phyloP scores from a whole-genome alignment of 2,888 invertebrate genomes.

The Meta bourneti region DNA sequence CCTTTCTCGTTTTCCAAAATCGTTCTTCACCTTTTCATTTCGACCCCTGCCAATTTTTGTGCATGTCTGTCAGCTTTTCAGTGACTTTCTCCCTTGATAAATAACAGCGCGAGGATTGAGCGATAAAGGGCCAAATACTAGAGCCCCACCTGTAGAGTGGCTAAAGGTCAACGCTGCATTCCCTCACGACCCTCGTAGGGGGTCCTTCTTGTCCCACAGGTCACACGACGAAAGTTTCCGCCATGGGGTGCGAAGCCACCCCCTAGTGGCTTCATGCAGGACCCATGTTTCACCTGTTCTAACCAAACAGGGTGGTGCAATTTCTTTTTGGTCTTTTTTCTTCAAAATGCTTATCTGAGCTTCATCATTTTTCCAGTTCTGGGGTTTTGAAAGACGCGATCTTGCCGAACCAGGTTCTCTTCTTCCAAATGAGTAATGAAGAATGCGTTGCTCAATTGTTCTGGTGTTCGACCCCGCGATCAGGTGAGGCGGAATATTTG shows the following conservation, averaged over 20 bases:
- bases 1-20: too few relatives aligned
- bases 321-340: conserved; percentile 17
- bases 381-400: conserved; percentile 15
- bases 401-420: neutral
- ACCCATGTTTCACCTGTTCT: conserved; percentile 44
- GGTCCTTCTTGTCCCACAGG: conserved; percentile 47
- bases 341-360: conserved; percentile 8
- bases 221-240: conserved; percentile 71
- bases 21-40: too few relatives aligned
- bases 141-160: neutral
- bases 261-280: conserved; percentile 48
- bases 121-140: conserved; percentile 55
- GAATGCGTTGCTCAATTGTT: too few relatives aligned
- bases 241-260: conserved; percentile 64
- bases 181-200: conserved; percentile 57
- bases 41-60: too few relatives aligned
- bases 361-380: neutral
- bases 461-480: too few relatives aligned
- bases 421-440: neutral
- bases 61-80: too few relatives aligned
- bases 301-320: conserved; percentile 43
- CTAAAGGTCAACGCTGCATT: conserved; percentile 58
- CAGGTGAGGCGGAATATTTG: too few relatives aligned
- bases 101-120: neutral
- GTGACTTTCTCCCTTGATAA: too few relatives aligned